A percentile compares a stretch with the other conserved stretches of the same genome.
Evolutionary conservation across 2,113 vertebrate genomes (phyloP).

Genomic region (Enhydra lutris): DNA sequence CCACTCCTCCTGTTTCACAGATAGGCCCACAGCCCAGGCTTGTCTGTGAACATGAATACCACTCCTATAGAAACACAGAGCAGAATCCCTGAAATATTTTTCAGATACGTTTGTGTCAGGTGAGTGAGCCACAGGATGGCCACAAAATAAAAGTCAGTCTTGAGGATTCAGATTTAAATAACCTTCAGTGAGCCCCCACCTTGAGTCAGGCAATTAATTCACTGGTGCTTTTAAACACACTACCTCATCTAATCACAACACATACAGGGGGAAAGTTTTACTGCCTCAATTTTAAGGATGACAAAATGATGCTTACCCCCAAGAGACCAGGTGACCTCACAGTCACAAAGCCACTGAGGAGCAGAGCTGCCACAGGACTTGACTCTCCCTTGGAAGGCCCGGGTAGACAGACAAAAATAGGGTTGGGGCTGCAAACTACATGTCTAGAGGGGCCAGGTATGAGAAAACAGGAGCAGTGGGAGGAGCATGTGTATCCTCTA

Average conservation of each 20-base stretch:
- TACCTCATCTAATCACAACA: background rate
- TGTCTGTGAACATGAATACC: background rate
- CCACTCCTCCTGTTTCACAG: background rate
- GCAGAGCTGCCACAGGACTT: background rate
- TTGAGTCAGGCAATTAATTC: background rate
- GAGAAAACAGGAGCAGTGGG: background rate
- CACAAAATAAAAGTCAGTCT: background rate
- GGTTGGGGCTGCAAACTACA: background rate
- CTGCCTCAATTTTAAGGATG: conserved; percentile 14
- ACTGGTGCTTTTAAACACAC: background rate
- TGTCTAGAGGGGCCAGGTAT: background rate
- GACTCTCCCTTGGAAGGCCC: background rate
- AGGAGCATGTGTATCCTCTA: background rate
- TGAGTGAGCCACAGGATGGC: background rate
- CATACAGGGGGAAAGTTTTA: background rate
- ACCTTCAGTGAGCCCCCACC: background rate
- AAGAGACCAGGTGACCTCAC: background rate
- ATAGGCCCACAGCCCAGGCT: background rate
- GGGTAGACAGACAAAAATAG: background rate
- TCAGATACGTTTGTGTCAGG: background rate
- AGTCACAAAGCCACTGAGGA: background rate
- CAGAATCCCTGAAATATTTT: background rate
- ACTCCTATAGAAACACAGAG: background rate
- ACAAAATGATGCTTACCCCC: background rate
- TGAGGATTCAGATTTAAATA: background rate